Conservation (phyloP, 2,888 invertebrate genomes). For the Capitulum mitella region DNA sequence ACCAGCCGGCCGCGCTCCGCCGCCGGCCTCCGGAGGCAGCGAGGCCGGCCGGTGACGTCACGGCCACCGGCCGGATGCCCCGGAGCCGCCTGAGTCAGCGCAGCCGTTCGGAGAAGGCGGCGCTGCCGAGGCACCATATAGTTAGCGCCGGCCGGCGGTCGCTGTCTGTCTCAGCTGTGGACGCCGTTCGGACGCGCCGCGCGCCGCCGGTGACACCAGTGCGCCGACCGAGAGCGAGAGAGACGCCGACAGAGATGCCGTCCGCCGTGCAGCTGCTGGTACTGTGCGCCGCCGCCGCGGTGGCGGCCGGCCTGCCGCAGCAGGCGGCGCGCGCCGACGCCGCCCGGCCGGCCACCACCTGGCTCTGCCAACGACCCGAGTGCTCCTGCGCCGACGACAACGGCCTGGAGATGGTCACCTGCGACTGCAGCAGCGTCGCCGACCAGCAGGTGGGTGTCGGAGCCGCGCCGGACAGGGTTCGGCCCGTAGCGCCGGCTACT, state of each 20-base stretch:
- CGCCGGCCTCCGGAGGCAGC: too few relatives aligned
- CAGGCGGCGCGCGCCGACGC: background rate
- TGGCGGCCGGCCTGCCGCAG: background rate
- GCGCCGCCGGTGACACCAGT: background rate
- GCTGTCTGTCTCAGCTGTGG: background rate
- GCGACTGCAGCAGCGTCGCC: background rate
- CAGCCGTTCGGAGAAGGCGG: background rate
- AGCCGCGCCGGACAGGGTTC: too few relatives aligned
- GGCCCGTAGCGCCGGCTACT: too few relatives aligned
- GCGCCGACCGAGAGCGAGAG: too few relatives aligned
- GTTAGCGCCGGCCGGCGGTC: background rate
- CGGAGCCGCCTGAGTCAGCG: background rate
- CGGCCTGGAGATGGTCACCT: background rate
- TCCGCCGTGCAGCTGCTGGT: background rate
- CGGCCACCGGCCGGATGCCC: background rate
- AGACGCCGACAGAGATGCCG: too few relatives aligned
- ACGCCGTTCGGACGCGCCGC: background rate
- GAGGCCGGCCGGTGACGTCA: background rate
- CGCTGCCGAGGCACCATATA: background rate
- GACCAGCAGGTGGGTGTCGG: background rate
- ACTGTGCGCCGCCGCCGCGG: background rate
- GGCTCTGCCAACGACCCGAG: background rate
- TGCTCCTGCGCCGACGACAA: background rate
- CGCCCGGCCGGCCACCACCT: background rate
- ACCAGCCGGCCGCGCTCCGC: too few relatives aligned